A percentile compares a stretch with the other conserved stretches of the same genome.
These are phyloP conservation scores for Pelosia muscerda DNA, from an alignment of 2,888 invertebrate species.

Conservation along the genomic window DNA sequence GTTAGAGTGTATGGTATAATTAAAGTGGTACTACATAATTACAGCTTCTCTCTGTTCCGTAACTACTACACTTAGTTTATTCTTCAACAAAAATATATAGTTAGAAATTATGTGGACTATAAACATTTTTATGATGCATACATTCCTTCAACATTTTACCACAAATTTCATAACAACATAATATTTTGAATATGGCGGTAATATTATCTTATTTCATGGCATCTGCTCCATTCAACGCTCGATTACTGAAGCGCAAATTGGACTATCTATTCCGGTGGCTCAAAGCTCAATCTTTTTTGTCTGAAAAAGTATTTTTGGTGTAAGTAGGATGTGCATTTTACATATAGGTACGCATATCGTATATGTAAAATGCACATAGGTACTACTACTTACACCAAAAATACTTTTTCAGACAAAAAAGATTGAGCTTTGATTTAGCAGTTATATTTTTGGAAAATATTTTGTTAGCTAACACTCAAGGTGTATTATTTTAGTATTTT, in stretches of 20 bases:
- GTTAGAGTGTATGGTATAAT: no score
- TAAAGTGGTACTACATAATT: no score
- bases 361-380: slow-evolving; percentile 47
- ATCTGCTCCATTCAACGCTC: slow-evolving; percentile 77
- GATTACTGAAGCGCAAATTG: slow-evolving; percentile 82
- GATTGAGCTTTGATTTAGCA: slow-evolving; percentile 42
- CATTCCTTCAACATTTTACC: neutral
- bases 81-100: neutral
- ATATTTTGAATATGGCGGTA: slow-evolving; percentile 42
- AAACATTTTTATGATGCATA: neutral
- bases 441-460: neutral
- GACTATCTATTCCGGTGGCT: slow-evolving; percentile 74
- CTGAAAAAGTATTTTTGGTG: slow-evolving; percentile 68
- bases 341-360: slow-evolving; percentile 14
- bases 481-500: no score
- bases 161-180: slow-evolving; percentile 41
- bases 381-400: slow-evolving; percentile 62
- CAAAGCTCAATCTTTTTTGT: slow-evolving; percentile 55
- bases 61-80: neutral
- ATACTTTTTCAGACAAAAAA: slow-evolving; percentile 67
- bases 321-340: slow-evolving; percentile 52
- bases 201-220: slow-evolving; percentile 80
- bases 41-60: no score
- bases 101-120: neutral
- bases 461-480: neutral